Percentiles rank a stretch among this genome's conserved stretches.
Conservation (phyloP, 2,113 vertebrate genomes). For the Garra rufa region DNA sequence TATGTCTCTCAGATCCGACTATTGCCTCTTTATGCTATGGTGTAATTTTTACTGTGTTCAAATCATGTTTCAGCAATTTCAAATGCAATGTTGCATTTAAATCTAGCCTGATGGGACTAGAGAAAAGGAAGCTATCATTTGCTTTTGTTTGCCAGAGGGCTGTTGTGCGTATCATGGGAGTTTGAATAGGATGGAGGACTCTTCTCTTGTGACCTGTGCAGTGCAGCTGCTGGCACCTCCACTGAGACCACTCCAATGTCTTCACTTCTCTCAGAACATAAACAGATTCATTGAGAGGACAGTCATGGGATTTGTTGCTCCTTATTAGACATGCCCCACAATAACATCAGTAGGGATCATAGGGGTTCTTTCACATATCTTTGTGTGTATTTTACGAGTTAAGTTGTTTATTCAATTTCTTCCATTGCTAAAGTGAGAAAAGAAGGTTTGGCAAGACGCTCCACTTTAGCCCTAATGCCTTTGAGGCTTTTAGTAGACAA, state of each 20-base stretch:
- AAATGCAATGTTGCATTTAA: neutral
- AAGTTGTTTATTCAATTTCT: neutral
- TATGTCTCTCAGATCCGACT: too few relatives aligned
- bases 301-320: constrained; percentile 27
- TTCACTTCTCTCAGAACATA: neutral
- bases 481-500: too few relatives aligned
- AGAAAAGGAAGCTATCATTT: neutral
- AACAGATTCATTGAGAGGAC: neutral
- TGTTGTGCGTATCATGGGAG: constrained; percentile 20
- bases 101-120: neutral
- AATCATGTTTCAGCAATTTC: neutral
- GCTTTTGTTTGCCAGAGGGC: constrained; percentile 7
- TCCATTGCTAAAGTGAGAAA: neutral
- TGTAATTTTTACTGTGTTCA: neutral
- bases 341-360: neutral
- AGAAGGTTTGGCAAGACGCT: neutral
- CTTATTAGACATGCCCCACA: neutral
- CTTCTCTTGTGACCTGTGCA: neutral
- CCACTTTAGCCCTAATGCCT: too few relatives aligned
- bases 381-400: neutral
- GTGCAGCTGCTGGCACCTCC: constrained; percentile 13
- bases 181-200: neutral
- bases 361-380: neutral
- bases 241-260: neutral
- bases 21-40: neutral